Percentiles rank a stretch among this genome's conserved stretches.
Conservation (phyloP, 2,888 invertebrate genomes). For the Andrena marginata region DNA sequence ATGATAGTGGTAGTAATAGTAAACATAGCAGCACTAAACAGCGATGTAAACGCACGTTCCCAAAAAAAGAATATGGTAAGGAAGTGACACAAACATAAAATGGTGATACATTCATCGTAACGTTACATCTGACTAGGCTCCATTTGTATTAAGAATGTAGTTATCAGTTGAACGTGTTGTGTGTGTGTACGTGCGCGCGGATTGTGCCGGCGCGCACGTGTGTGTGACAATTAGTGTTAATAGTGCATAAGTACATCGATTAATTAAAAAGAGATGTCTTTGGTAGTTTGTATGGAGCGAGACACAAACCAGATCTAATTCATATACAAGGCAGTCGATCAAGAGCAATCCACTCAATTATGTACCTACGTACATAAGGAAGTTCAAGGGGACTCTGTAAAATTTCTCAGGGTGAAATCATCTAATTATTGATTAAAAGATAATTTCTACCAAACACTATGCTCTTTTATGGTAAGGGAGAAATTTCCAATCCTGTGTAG, state of each 20-base stretch:
- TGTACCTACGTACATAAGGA: neutral
- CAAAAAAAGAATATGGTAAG: conserved; percentile 64
- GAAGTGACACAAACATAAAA: conserved; percentile 73
- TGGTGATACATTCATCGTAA: conserved; percentile 69
- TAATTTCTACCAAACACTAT: no score
- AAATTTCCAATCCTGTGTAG: no score
- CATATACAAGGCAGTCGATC: conserved; percentile 13
- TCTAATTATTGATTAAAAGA: neutral
- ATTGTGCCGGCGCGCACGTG: neutral
- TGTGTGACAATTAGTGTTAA: conserved; percentile 69
- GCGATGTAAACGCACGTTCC: conserved; percentile 61
- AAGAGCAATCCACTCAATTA: neutral
- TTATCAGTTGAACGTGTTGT: conserved; percentile 68
- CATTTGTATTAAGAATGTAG: conserved; percentile 65
- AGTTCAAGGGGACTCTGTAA: neutral
- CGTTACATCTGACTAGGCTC: conserved; percentile 81
- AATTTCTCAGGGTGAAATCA: neutral
- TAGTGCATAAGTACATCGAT: conserved; percentile 81
- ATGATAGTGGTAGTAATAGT: conserved; percentile 48
- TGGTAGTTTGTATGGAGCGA: conserved; percentile 80
- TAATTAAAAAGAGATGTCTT: conserved; percentile 82
- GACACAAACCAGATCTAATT: conserved; percentile 33
- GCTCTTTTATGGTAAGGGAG: no score
- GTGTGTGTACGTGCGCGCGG: no score
- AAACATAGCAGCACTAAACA: conserved; percentile 63